Conservation (phyloP, 2,113 vertebrate genomes). For the Tenebrosternarchus preto region DNA sequence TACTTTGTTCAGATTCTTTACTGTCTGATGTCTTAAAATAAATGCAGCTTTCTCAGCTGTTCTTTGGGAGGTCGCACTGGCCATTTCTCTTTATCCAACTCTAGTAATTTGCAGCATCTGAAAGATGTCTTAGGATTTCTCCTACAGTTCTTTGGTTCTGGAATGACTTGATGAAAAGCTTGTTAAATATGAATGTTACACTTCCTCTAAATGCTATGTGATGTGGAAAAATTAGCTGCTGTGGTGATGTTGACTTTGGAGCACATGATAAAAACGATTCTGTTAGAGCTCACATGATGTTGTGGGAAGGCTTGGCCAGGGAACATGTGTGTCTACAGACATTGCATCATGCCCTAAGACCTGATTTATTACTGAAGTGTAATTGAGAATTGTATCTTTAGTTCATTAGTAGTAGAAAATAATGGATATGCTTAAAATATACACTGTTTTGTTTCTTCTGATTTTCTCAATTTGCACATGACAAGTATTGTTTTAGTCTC, state of each 20-base stretch:
- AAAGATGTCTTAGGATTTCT: not conserved
- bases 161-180: not conserved
- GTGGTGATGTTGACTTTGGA: not conserved
- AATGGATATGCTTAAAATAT: not conserved
- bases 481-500: not conserved
- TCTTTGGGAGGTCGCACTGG: slow-evolving; percentile 33
- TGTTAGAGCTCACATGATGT: slow-evolving; percentile 21
- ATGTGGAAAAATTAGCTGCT: not conserved
- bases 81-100: slow-evolving; percentile 22
- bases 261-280: not conserved
- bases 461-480: slow-evolving; percentile 39
- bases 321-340: not conserved
- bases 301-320: not conserved
- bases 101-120: not conserved
- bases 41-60: slow-evolving; percentile 58
- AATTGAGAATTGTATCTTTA: not conserved
- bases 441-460: not conserved
- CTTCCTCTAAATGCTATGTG: not conserved
- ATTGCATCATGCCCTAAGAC: not conserved
- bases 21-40: slow-evolving; percentile 67
- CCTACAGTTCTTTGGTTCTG: not conserved
- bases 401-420: not conserved
- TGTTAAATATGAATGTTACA: not conserved
- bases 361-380: not conserved
- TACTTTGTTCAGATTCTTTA: slow-evolving; percentile 64